Conservation (phyloP, 2,888 invertebrate genomes). For the Heliconius aoede region DNA sequence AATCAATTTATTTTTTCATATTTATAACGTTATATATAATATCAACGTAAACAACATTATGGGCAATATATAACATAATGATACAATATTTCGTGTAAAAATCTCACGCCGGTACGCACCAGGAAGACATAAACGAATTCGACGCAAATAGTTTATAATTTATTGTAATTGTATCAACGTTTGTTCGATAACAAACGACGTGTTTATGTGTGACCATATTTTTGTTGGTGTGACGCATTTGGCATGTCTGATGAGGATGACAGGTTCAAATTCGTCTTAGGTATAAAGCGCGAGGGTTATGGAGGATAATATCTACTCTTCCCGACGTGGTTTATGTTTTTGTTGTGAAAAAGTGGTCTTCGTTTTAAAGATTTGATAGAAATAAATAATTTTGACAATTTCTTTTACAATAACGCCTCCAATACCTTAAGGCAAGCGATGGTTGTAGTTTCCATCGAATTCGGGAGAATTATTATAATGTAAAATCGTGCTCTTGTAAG, state of each 20-base stretch:
- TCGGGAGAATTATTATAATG: too few species aligned
- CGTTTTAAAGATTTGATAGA: background rate
- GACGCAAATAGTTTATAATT: conserved; percentile 42
- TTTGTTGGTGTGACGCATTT: background rate
- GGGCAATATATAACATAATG: conserved; percentile 11
- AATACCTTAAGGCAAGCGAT: background rate
- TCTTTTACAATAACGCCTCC: too few species aligned
- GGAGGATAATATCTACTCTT: too few species aligned
- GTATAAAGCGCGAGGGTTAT: background rate
- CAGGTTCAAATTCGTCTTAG: background rate
- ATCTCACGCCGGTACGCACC: conserved; percentile 39
- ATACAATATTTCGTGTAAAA: conserved; percentile 25
- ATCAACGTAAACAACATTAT: background rate
- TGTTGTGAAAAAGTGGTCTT: too few species aligned
- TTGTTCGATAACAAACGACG: conserved; percentile 26
- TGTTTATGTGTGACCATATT: conserved; percentile 19
- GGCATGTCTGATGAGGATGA: background rate
- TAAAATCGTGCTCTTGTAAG: too few species aligned
- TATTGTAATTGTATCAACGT: conserved; percentile 39
- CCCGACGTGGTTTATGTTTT: too few species aligned
- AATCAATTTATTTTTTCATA: too few species aligned
- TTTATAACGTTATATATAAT: background rate
- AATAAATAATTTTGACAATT: background rate
- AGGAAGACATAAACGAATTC: conserved; percentile 44
- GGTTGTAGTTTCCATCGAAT: too few species aligned